Evolutionary conservation across 2,888 invertebrate species (phyloP).

Genomic region (Caenorhabditis sp.): DNA sequence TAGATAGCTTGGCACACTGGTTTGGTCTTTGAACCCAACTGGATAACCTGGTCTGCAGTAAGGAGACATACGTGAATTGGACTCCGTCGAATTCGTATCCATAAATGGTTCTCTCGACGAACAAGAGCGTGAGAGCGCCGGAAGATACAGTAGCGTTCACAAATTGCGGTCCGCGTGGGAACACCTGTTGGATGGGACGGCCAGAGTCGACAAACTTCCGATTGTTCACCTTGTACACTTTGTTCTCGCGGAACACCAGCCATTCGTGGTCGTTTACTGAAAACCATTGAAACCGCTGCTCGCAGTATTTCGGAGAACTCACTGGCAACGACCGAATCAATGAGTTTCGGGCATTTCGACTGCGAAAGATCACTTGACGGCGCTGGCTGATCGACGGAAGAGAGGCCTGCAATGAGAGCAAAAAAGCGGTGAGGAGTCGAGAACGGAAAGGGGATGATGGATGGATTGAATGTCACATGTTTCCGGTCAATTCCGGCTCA

Average conservation of each 20-base stretch:
- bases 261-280: slow-evolving; percentile 62
- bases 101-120: slow-evolving; percentile 73
- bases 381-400: slow-evolving; percentile 23
- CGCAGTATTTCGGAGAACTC: slow-evolving; percentile 11
- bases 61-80: slow-evolving; percentile 58
- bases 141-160: slow-evolving; percentile 72
- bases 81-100: slow-evolving; percentile 70
- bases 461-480: slow-evolving; percentile 24
- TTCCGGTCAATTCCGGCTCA: slow-evolving; percentile 35
- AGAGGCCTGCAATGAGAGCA: slow-evolving; percentile 39
- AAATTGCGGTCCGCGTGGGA: slow-evolving; percentile 72
- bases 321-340: slow-evolving; percentile 64
- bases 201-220: slow-evolving; percentile 60
- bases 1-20: no score
- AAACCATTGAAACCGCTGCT: slow-evolving; percentile 9
- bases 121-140: slow-evolving; percentile 63
- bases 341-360: slow-evolving; percentile 60
- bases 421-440: slow-evolving; percentile 26
- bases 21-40: no score
- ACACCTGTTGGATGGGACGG: slow-evolving; percentile 64
- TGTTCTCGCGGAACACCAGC: slow-evolving; percentile 65
- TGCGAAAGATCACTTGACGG: slow-evolving; percentile 17
- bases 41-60: no score
- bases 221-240: slow-evolving; percentile 62
- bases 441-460: slow-evolving; percentile 17